These are phyloP conservation scores for Lochmaea capreae DNA, from an alignment of 2,888 invertebrate genomes.

Conservation along the genomic window DNA sequence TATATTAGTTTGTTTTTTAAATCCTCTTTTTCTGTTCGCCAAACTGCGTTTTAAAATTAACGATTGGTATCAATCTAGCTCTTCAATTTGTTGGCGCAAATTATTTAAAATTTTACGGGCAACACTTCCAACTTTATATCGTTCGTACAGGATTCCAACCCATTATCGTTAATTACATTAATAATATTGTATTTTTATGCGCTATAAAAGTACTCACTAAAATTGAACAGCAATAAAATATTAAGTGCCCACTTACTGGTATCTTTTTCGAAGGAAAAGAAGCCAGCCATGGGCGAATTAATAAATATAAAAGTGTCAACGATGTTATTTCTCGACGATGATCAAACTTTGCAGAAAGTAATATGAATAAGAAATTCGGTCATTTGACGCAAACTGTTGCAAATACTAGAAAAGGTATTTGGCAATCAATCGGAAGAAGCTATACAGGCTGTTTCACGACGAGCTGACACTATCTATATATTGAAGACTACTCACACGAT, in stretches of 20 bases:
- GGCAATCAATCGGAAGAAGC: too few species aligned
- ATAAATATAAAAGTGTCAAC: slow-evolving; percentile 39
- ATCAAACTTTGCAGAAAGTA: slow-evolving; percentile 7
- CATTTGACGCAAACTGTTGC: neutral
- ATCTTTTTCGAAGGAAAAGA: slow-evolving; percentile 41
- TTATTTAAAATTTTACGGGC: slow-evolving; percentile 40
- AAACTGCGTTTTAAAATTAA: slow-evolving; percentile 12
- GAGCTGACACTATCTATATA: too few species aligned
- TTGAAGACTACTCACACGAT: too few species aligned
- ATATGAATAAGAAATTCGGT: slow-evolving; percentile 18
- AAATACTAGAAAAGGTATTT: slow-evolving; percentile 3
- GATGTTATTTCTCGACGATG: slow-evolving; percentile 25
- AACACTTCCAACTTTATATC: slow-evolving; percentile 34
- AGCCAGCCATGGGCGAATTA: slow-evolving; percentile 34
- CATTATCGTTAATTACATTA: slow-evolving; percentile 48
- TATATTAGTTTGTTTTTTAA: neutral
- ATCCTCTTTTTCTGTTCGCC: too few species aligned
- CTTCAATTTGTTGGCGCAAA: slow-evolving; percentile 36
- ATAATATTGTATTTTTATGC: slow-evolving; percentile 48
- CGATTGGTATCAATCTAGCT: slow-evolving; percentile 26
- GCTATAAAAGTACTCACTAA: slow-evolving; percentile 47
- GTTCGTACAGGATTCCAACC: slow-evolving; percentile 36
- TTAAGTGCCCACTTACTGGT: slow-evolving; percentile 46
- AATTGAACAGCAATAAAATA: slow-evolving; percentile 48
- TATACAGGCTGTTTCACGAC: too few species aligned